Evolutionary conservation across 2,113 vertebrate genomes (phyloP).

Genomic region (Cygnus atratus): DNA sequence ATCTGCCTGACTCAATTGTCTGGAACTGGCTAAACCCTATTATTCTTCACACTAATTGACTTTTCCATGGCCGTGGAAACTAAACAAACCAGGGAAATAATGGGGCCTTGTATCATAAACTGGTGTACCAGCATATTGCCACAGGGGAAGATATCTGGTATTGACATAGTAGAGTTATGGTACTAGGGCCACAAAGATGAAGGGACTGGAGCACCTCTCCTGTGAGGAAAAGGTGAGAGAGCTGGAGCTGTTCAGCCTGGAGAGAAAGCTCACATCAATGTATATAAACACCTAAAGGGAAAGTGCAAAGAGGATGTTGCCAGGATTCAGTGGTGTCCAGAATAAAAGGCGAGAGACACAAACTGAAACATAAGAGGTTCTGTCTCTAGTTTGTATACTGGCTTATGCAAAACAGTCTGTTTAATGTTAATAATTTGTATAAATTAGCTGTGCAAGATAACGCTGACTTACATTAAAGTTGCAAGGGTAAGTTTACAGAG

Average conservation of each 20-base stretch:
- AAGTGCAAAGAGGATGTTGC: neutral
- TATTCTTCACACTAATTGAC: neutral
- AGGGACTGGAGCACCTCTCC: neutral
- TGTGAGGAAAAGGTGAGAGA: neutral
- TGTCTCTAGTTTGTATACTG: neutral
- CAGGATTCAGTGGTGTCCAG: neutral
- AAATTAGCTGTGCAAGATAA: neutral
- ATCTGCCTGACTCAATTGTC: neutral
- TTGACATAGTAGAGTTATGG: neutral
- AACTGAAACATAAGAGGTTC: neutral
- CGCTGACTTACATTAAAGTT: neutral
- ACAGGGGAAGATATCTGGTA: neutral
- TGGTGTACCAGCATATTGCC: neutral
- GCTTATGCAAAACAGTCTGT: neutral
- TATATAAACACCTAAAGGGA: neutral
- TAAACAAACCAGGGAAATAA: neutral
- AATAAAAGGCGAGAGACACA: too few species aligned
- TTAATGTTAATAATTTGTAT: neutral
- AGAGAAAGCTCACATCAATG: neutral
- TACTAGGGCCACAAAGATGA: neutral
- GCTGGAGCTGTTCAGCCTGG: neutral
- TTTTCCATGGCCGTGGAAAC: neutral
- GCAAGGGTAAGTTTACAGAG: neutral
- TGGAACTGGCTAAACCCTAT: neutral
- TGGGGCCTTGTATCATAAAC: fast-evolving